Percentiles rank a stretch among this genome's conserved stretches.
These are phyloP conservation scores for Mustela erminea DNA, from an alignment of 2,797 vertebrate genomes.

Conservation along the genomic window DNA sequence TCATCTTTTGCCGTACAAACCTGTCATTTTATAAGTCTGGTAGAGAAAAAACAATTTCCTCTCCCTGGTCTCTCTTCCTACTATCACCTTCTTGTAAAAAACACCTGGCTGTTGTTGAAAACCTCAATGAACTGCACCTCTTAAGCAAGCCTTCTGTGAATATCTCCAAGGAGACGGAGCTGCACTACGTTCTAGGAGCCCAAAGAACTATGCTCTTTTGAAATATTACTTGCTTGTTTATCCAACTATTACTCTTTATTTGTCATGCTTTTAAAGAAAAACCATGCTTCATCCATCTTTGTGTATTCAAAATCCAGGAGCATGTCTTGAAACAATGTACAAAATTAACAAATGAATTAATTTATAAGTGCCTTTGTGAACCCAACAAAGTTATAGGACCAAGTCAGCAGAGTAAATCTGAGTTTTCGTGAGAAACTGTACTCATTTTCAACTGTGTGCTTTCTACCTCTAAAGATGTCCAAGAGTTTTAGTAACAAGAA, in stretches of 20 bases:
- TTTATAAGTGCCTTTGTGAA: neutral
- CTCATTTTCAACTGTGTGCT: neutral
- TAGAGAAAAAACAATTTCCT: neutral
- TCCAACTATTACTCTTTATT: neutral
- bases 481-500: constrained; percentile 9
- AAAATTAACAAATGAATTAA: constrained; percentile 14
- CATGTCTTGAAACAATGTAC: neutral
- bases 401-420: neutral
- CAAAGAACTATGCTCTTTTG: neutral
- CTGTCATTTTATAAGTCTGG: neutral
- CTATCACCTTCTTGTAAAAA: neutral
- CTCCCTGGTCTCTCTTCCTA: neutral
- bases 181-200: neutral
- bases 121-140: neutral
- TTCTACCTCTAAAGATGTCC: neutral
- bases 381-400: neutral
- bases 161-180: neutral
- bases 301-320: neutral
- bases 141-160: neutral
- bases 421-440: neutral
- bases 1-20: neutral
- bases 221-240: constrained; percentile 15
- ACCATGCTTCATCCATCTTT: neutral
- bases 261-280: neutral
- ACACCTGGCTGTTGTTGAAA: neutral